phyloP scores from a whole-genome alignment of 1,140 invertebrate species.

The Papilio xuthus region DNA sequence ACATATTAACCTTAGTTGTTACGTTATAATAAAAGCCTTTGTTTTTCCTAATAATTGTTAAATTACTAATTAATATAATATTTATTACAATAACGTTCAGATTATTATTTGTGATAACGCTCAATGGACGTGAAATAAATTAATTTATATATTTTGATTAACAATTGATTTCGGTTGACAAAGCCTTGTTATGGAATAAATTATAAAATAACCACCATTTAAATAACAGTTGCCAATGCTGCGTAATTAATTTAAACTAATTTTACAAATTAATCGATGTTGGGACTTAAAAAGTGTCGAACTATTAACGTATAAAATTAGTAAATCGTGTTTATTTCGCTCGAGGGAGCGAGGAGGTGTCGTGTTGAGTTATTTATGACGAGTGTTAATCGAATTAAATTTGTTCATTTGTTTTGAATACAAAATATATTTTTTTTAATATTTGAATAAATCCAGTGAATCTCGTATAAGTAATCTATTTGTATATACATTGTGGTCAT shows the following conservation, averaged over 20 bases:
- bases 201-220: neutral
- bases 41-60: neutral
- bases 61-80: neutral
- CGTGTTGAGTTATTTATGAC: constrained; percentile 27
- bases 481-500: neutral
- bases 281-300: constrained; percentile 17
- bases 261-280: constrained; percentile 34
- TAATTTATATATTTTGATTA: neutral
- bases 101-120: neutral
- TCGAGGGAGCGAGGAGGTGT: constrained; percentile 3
- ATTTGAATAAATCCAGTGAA: neutral
- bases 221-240: neutral
- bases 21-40: neutral
- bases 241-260: constrained; percentile 33
- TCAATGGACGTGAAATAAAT: neutral
- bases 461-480: neutral
- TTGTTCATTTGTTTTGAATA: neutral
- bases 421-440: neutral
- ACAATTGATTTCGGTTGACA: neutral
- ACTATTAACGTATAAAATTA: constrained; percentile 30
- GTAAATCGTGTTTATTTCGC: constrained; percentile 22
- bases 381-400: constrained; percentile 22
- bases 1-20: no score
- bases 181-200: neutral
- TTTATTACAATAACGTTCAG: neutral